Evolutionary conservation across 2,797 vertebrate genomes (phyloP), one percentile per base, ranked within the genome.

Genomic region (Gambusia yucatana): DNA sequence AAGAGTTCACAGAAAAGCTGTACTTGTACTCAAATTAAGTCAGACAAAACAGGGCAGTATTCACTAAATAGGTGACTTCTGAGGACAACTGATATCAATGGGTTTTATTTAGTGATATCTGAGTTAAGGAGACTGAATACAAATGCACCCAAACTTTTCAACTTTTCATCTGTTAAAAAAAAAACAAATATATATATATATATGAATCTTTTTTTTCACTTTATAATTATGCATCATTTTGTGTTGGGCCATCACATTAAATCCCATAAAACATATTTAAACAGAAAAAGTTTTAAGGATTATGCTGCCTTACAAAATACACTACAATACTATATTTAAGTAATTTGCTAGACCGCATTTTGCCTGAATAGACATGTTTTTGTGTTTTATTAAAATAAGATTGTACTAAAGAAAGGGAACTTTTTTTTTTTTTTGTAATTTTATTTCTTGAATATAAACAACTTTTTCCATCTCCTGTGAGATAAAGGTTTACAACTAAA

Each of bases 401-500:
- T 36, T 36, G 30, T 6, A 63, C 4, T 17, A 63, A 63, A 63
- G 16, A 36, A 20, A 63, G 61, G 33, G 6, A 72, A 30, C 6
- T 57, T 20, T 17, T 22, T 47, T 16, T 46, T 13, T 47, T 20
- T 2, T 43, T 20, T 89, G 80, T 78, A 59, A 79, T 82, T 81
- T 69, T 22, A 55, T 86, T 79, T 33, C 85, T 88, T 10, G 72
- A 86, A 89, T 92, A 87, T 84, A 92, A 89, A 83, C 84, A 76
- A 30, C 55, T 67, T 55, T 67, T 77, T 20, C 28, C 82, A 47
- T 71, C 81, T 36, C 25, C 82, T 65, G 77, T 85, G 81, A 89
- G 81, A 81, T 90, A 85, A 92, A 88, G 91, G 86, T 94, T 94
- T 93, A 92, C 87, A 77, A 72, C 80, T 88, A 86, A 92, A 92